A percentile compares a stretch with the other conserved stretches of the same genome.
Evolutionary conservation across 2,888 invertebrate species (phyloP).

Genomic region (Calliopum simillimum): DNA sequence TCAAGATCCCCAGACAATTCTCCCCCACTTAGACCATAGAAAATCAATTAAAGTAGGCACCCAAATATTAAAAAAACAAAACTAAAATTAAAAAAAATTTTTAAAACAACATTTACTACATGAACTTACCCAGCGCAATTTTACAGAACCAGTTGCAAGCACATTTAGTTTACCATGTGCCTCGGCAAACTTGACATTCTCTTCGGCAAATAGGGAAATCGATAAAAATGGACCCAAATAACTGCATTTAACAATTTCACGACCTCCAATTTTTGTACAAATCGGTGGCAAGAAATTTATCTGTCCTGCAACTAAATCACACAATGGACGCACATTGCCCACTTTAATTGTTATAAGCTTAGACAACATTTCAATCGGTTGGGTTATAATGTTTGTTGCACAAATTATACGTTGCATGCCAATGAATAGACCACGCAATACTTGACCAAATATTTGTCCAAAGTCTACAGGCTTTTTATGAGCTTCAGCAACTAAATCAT

Average conservation of each 20-base stretch:
- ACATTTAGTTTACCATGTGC: conserved; percentile 69
- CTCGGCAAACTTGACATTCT: conserved; percentile 89
- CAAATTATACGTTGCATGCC: conserved; percentile 66
- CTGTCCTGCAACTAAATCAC: conserved; percentile 74
- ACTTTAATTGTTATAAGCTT: conserved; percentile 85
- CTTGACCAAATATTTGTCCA: conserved; percentile 61
- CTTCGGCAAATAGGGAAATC: conserved; percentile 93
- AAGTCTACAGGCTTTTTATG: conserved; percentile 65
- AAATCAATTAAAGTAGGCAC: neutral
- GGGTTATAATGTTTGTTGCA: conserved; percentile 68
- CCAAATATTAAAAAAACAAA: too few relatives aligned
- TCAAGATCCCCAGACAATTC: too few relatives aligned
- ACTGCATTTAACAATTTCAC: conserved; percentile 87
- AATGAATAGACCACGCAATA: conserved; percentile 63
- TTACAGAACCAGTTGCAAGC: conserved; percentile 54
- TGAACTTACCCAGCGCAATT: conserved; percentile 62
- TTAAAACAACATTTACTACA: neutral
- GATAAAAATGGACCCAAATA: conserved; percentile 93
- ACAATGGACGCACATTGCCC: conserved; percentile 81
- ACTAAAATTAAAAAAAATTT: too few relatives aligned
- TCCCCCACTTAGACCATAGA: neutral
- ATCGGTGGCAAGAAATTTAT: conserved; percentile 80
- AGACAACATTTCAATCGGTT: conserved; percentile 80
- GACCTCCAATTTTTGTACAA: conserved; percentile 81
- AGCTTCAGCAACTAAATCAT: conserved; percentile 71